Base-by-base conservation (phyloP, 2,888 invertebrate genomes). In the Hypolimnas misippus region DNA sequence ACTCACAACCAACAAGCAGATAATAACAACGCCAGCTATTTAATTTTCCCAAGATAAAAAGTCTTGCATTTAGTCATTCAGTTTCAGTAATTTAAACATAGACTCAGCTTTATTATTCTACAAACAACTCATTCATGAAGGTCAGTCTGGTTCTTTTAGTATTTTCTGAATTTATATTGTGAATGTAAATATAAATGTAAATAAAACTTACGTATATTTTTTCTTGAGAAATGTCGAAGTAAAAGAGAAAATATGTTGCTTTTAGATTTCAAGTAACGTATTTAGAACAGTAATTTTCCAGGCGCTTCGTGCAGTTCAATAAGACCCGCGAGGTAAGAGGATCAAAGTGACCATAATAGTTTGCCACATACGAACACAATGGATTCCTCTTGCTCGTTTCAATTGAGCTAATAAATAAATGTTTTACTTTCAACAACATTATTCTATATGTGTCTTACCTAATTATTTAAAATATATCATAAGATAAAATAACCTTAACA, bases 241-340 rank as follows among this genome's bases (percentile, higher is more conserved):
- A 42, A 42, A 7, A 35, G 21, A n/a, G 35, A 25, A 57, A 16
- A 38, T 50, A 35, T 17, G 17, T 38, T 44, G 19, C 44, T 35
- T 35, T 35, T 35, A 6, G 3, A 44, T 56, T 52, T 55, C 40
- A 52, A 35, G 51, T 33, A 38, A 49, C 29, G 16, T n/a, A 57
- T 57, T 59, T 29, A 40, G 44, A 57, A 63, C n/a, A 44, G 60
- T 40, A 62, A 54, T 67, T 63, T 65, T 60, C 52, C 59, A 62
- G 53, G 65, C 56, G 54, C 52, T 53, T 63, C 66, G 70, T 67
- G 65, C 59, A 74, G 78, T 76, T 81, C 77, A 76, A 83, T 80
- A 74, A 70, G 70, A 71, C 81, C 74, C 83, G 82, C 80, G 76
- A 81, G 76, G 79, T 87, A 87, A 86, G 87, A 86, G 84, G 87